Base-by-base conservation (phyloP, 2,113 vertebrate genomes). In the Guaruba guarouba region DNA sequence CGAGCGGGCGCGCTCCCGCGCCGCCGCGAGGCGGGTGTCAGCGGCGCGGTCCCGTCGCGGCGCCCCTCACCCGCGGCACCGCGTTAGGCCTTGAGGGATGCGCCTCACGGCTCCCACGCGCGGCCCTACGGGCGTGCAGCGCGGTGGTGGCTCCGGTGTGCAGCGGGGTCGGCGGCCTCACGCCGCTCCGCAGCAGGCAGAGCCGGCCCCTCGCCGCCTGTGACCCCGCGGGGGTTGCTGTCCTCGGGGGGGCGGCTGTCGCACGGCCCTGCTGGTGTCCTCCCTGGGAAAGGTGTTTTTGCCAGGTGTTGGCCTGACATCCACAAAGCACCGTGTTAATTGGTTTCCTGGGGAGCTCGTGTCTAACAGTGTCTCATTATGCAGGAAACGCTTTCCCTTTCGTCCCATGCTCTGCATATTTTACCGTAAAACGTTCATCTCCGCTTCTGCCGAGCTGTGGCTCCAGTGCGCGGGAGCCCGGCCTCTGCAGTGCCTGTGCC, bases 301-400 rank as follows among this genome's bases (percentile, higher is more conserved):
- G 62, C 78, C 96, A 39, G 89, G 71, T 88, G 89, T 46, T 37
- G 68, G 84, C 69, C 89, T 78, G 82, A 51, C 92, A 39, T 19
- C 10, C 68, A 20, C 79, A 7, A 33, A 55, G 75, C 33, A 12
- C 81, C 20, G 18, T 24, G 86, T 61, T 95, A 93, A 96, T 95
- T 94, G 94, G 85, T 96, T 96, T 96, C 95, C 77, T 35, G 70
- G 96, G 96, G 95, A 97, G 85, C 79, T 31, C 4, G 69, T 63
- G 37, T 82, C 93, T 27, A 37, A 11, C 75, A 41, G 81, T 7
- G 74, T 7, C 83, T 96, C 75, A 61, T 93, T 95, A 86, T 66
- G 66, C 61, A 6, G 57, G 87, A 68, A 90, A 25, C 18, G 31
- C 81, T 63, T 39, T 64, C 54, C 78, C 71, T 63, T 61, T 52